These are phyloP conservation scores for Apomyelois bistriatella DNA, from an alignment of 2,888 invertebrate species.

Conservation along the genomic window DNA sequence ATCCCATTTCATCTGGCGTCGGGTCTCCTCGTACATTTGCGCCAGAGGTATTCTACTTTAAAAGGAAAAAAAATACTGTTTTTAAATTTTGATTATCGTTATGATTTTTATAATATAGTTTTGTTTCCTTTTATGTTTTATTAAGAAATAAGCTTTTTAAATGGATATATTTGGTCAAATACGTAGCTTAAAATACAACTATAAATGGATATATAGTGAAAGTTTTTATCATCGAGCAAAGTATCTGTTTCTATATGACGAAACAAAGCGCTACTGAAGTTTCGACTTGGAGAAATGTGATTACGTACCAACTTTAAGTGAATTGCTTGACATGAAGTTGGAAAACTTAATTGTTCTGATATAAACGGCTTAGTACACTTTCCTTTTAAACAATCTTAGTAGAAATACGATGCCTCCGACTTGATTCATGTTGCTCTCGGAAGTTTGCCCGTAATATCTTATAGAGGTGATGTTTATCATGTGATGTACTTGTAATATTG, in stretches of 20 bases:
- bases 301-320: conserved; percentile 68
- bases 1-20: too few relatives aligned
- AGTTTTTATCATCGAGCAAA: conserved; percentile 18
- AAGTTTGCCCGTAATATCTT: conserved; percentile 1
- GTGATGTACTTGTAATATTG: conserved; percentile 8
- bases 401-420: conserved; percentile 2
- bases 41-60: too few relatives aligned
- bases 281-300: conserved; percentile 59
- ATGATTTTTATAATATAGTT: too few relatives aligned
- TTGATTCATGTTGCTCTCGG: conserved; percentile 2
- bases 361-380: conserved; percentile 60
- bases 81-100: too few relatives aligned
- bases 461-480: conserved; percentile 7
- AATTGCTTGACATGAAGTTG: conserved; percentile 67
- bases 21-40: too few relatives aligned
- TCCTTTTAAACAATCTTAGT: conserved; percentile 45
- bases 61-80: too few relatives aligned
- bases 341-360: conserved; percentile 65
- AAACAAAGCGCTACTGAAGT: conserved; percentile 42
- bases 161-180: too few relatives aligned
- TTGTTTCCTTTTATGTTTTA: too few relatives aligned
- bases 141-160: too few relatives aligned
- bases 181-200: too few relatives aligned
- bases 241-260: conserved; percentile 37
- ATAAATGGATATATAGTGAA: background rate